Conservation (phyloP, 2,888 invertebrate species). For the Oasisia sp. region DNA sequence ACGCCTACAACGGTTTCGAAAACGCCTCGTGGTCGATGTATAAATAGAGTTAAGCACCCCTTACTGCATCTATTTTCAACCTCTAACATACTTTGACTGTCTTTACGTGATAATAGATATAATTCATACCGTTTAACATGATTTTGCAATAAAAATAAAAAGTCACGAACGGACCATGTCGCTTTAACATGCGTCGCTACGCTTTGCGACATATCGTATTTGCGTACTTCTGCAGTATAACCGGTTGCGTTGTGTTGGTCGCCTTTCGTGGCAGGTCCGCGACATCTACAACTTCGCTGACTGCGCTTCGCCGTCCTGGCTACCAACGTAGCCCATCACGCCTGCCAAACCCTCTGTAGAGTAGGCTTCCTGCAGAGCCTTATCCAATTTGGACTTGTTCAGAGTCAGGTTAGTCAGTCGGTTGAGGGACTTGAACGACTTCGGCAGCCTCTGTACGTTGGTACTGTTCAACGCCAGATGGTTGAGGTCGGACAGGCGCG, state of each 20-base stretch:
- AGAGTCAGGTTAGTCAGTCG: neutral
- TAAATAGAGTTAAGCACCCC: no score
- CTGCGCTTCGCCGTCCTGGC: neutral
- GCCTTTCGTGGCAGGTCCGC: neutral
- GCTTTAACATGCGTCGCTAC: neutral
- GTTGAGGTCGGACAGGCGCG: neutral
- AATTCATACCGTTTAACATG: no score
- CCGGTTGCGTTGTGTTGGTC: neutral
- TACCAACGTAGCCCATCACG: neutral
- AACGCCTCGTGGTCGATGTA: no score
- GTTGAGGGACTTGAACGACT: neutral
- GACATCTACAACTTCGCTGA: neutral
- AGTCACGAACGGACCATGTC: no score
- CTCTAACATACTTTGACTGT: no score
- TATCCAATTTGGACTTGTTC: neutral
- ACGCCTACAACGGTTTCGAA: no score
- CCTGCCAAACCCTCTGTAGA: neutral
- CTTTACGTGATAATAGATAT: no score
- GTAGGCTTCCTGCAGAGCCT: neutral
- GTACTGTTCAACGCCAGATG: conserved; percentile 13
- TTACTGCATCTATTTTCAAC: no score
- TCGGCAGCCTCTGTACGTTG: neutral
- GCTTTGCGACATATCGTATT: neutral
- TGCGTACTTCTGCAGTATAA: neutral
- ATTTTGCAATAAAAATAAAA: no score